phyloP scores from a whole-genome alignment of 2,113 vertebrate species.

The Strix uralensis region DNA sequence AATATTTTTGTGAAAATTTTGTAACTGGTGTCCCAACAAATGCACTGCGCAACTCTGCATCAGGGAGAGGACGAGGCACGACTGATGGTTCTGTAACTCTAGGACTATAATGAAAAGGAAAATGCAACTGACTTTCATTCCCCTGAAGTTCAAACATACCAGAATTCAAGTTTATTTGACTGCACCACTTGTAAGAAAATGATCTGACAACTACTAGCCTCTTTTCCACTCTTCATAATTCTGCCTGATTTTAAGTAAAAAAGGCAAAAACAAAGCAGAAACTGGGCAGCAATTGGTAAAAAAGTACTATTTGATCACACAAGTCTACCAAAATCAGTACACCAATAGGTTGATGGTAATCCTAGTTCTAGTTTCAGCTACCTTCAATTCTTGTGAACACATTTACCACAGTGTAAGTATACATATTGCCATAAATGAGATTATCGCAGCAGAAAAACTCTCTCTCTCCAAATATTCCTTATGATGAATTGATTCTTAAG shows the following conservation, averaged over 20 bases:
- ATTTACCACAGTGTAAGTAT: neutral
- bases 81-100: conserved; percentile 54
- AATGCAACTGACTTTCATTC: neutral
- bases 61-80: neutral
- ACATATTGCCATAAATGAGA: neutral
- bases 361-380: neutral
- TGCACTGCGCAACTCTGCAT: conserved; percentile 70
- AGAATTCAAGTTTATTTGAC: neutral
- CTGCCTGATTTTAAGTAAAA: neutral
- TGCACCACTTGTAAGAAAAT: neutral
- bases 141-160: neutral
- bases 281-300: neutral
- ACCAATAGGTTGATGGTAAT: neutral
- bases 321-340: neutral
- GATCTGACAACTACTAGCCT: neutral
- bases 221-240: neutral
- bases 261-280: neutral
- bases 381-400: neutral
- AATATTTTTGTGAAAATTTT: conserved; percentile 77
- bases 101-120: conserved; percentile 65
- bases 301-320: neutral
- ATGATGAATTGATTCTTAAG: rapidly evolving
- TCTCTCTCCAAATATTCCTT: no score
- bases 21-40: conserved; percentile 89
- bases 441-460: neutral